Base-by-base conservation (phyloP, 2,113 vertebrate genomes). In the Coryphaenoides rupestris region DNA sequence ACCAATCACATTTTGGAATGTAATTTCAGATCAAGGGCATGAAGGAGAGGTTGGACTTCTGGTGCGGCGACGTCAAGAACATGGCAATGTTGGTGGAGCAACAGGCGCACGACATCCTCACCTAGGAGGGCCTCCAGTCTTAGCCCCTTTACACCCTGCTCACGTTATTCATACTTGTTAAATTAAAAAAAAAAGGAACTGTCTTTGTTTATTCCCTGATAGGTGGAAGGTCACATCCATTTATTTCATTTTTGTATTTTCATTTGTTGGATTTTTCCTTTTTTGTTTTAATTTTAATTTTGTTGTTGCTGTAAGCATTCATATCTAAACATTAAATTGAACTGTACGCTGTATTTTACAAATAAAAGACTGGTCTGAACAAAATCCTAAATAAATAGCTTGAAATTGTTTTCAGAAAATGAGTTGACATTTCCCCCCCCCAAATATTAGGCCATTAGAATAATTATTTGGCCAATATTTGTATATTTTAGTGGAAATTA, bases 51-150 rank as follows among this genome's bases (percentile, higher is more conserved):
- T 81, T 99, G 90, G 97, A 98, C 82, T 89, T 90, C 73, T 99
- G 97, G 97, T 99, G 96, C 58, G 90, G 92, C 0, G 96, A 98
- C 0, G 97, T 99, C 62, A 94, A 93, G 87, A 93, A 95, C 91
- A 98, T 98, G 96, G 96, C 98, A 62, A 88, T 98, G 90, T 73
- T 98, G 88, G 96, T 99, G 88, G 96, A 98, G 86, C 93, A 96
- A 75, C 94, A 98, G 82, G 97, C 97, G 26, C 96, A 99, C 0
- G 97, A 99, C 87, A 94, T 99, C 85, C 91, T 98, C 63, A 99
- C 97, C 79, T 98, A 88, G 89, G 66, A 54, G 21, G 5, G 3
- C 55, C 52, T 16, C 13, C 9, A 40, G 33, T 7, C 33, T 40
- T 12, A 40, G 33, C 33, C 33, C 33, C 13, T 50, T n/a, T 49